phyloP scores from a whole-genome alignment of 1,140 invertebrate species.

The Vanessa atalanta region DNA sequence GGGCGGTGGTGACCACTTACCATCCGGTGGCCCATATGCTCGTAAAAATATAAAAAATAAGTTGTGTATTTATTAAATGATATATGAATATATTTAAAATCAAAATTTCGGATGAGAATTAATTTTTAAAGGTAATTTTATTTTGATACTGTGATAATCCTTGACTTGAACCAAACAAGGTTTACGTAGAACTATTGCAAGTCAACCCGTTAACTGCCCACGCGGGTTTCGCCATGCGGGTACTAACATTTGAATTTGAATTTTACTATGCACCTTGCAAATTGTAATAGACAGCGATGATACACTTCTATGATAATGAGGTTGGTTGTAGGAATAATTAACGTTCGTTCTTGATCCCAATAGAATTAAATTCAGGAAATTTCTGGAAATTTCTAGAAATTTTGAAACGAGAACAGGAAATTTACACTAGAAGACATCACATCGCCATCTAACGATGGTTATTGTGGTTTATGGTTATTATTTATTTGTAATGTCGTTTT shows the following conservation, averaged over 20 bases:
- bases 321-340: neutral
- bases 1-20: too few relatives aligned
- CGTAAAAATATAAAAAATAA: too few relatives aligned
- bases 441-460: too few relatives aligned
- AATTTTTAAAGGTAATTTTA: neutral
- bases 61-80: too few relatives aligned
- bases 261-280: slow-evolving; percentile 43
- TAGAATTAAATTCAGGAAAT: neutral
- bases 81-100: too few relatives aligned
- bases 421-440: too few relatives aligned
- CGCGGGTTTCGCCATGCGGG: slow-evolving; percentile 49
- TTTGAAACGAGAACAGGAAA: too few relatives aligned
- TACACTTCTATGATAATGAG: slow-evolving; percentile 13
- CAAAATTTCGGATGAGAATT: too few relatives aligned
- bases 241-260: slow-evolving; percentile 48
- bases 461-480: too few relatives aligned
- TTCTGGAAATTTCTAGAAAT: too few relatives aligned
- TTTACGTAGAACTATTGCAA: slow-evolving; percentile 50
- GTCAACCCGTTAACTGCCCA: slow-evolving; percentile 64
- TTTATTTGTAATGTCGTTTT: too few relatives aligned
- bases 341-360: neutral
- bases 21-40: too few relatives aligned
- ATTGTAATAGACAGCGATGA: slow-evolving; percentile 33
- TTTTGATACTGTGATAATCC: neutral
- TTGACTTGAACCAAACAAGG: slow-evolving; percentile 7